phyloP scores from a whole-genome alignment of 2,888 invertebrate genomes.

The Caenorhabditis sp. region DNA sequence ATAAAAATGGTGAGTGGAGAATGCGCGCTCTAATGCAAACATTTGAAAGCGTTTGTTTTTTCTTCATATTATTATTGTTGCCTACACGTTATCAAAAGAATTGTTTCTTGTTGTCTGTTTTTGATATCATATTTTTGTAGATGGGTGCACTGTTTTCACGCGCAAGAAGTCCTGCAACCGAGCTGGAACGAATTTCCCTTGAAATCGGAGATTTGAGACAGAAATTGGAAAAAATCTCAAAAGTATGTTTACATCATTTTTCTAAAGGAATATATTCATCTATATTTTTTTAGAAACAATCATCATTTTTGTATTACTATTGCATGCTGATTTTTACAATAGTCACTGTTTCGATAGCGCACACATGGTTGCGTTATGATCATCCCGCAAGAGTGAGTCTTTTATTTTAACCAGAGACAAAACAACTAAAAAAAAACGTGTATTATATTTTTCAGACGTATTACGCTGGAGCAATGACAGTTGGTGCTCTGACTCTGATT shows the following conservation, averaged over 20 bases:
- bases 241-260: constrained; percentile 7
- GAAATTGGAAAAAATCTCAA: constrained; percentile 19
- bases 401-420: no score
- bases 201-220: constrained; percentile 25
- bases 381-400: constrained; percentile 11
- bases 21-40: neutral
- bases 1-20: neutral
- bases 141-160: constrained; percentile 36
- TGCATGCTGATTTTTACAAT: constrained; percentile 12
- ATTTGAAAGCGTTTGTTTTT: neutral
- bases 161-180: constrained; percentile 31
- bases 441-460: constrained; percentile 14
- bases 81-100: neutral
- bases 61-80: neutral
- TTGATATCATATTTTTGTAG: neutral
- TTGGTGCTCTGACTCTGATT: constrained; percentile 21
- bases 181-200: constrained; percentile 34
- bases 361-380: constrained; percentile 32
- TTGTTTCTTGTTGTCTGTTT: neutral
- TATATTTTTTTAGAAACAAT: constrained; percentile 26
- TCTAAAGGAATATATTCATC: neutral
- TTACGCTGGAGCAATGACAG: constrained; percentile 11
- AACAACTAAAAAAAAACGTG: no score
- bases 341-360: constrained; percentile 26
- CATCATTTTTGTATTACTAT: constrained; percentile 25